Evolutionary conservation across 2,113 vertebrate genomes (phyloP).

Genomic region (Calyptommatus sinebrachiatus): DNA sequence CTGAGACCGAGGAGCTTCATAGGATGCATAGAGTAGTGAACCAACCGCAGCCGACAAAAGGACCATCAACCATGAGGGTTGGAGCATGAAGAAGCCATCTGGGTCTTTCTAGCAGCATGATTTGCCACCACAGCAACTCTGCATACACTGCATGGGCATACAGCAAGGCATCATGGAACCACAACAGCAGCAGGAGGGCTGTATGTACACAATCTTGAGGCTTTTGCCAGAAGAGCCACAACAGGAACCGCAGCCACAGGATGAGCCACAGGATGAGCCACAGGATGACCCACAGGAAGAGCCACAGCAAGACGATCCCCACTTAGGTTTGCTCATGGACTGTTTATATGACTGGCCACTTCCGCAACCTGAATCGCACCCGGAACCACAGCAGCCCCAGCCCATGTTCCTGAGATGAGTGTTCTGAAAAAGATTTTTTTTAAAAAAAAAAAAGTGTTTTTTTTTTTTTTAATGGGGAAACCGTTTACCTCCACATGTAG

Average conservation of each 20-base stretch:
- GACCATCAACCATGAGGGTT: background rate
- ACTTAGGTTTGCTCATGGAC: background rate
- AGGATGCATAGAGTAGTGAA: no score
- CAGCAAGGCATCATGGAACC: background rate
- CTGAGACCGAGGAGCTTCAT: background rate
- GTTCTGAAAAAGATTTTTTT: background rate
- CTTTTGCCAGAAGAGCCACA: background rate
- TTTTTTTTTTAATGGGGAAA: no score
- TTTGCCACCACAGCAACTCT: background rate
- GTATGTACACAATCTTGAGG: background rate
- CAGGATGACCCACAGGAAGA: background rate
- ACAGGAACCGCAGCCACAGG: background rate
- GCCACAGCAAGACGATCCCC: no score
- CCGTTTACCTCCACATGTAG: no score
- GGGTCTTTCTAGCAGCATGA: background rate
- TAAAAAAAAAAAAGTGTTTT: background rate
- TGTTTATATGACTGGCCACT: no score
- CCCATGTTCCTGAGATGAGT: background rate
- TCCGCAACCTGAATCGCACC: background rate
- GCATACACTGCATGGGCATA: background rate
- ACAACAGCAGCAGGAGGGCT: background rate
- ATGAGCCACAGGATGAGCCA: background rate
- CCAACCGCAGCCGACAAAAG: background rate
- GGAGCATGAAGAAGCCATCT: background rate
- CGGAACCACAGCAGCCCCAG: background rate